Evolutionary conservation across 2,113 vertebrate genomes (phyloP).

Genomic region (Ochotona curzoniae): DNA sequence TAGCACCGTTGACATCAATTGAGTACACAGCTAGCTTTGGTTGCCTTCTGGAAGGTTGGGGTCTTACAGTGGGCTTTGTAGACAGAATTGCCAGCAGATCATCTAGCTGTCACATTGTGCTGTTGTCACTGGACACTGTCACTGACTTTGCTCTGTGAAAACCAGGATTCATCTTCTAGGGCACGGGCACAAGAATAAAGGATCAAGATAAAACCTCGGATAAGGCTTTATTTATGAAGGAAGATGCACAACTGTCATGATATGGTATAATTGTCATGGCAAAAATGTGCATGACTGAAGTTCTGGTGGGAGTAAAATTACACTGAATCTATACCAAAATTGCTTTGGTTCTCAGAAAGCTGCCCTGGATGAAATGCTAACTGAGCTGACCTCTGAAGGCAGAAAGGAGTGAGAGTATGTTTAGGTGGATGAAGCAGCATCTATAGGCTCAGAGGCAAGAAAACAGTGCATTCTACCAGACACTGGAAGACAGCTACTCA

Average conservation of each 20-base stretch:
- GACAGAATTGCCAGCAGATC: neutral
- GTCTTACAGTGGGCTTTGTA: neutral
- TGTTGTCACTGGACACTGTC: neutral
- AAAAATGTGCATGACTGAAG: neutral
- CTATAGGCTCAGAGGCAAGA: neutral
- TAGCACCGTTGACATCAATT: neutral
- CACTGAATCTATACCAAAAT: neutral
- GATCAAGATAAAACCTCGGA: too few species aligned
- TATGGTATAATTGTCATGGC: neutral
- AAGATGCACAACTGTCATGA: rapidly evolving
- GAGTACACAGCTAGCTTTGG: neutral
- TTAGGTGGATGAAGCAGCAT: neutral
- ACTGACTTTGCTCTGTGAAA: neutral
- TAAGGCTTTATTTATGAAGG: neutral
- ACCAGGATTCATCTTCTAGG: too few species aligned
- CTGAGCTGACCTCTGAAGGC: too few species aligned
- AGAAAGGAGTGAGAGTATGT: neutral
- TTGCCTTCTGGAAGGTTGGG: neutral
- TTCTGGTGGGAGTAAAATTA: neutral
- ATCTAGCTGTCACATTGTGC: neutral
- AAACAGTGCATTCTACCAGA: neutral
- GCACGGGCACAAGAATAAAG: neutral
- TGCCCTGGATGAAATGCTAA: neutral
- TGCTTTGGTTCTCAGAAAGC: neutral
- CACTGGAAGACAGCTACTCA: too few species aligned